Percentiles rank a stretch among this genome's conserved stretches.
phyloP scores from a whole-genome alignment of 2,113 vertebrate species.

The Pristiophorus japonicus region DNA sequence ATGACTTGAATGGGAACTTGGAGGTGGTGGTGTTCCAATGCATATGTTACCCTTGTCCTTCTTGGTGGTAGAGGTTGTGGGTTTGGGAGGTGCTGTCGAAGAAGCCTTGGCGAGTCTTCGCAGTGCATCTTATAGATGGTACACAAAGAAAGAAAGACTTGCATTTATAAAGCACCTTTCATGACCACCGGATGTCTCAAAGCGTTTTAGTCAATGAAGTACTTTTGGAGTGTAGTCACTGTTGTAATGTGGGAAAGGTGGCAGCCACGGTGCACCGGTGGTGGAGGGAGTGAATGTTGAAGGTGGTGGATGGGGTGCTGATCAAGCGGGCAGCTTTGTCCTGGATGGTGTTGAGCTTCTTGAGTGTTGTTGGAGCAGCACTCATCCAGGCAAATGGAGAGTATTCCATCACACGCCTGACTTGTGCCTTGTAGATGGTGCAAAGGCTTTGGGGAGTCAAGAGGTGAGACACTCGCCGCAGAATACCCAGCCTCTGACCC shows the following conservation, averaged over 20 bases:
- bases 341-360: background rate
- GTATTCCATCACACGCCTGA: no score
- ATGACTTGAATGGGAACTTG: background rate
- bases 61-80: background rate
- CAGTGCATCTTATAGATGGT: background rate
- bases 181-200: no score
- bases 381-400: no score
- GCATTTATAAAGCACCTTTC: no score
- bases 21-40: background rate
- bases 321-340: background rate
- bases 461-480: no score
- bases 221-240: no score
- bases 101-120: background rate
- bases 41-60: background rate
- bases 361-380: background rate
- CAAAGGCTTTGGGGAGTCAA: no score
- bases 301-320: background rate
- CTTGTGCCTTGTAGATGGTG: no score
- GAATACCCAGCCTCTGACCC: no score
- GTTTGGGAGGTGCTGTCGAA: background rate
- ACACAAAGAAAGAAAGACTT: no score
- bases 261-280: background rate
- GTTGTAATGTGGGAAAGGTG: no score
- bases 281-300: background rate
- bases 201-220: no score